phyloP scores from a whole-genome alignment of 2,113 vertebrate species.

The Ptychochromis oligacanthus region DNA sequence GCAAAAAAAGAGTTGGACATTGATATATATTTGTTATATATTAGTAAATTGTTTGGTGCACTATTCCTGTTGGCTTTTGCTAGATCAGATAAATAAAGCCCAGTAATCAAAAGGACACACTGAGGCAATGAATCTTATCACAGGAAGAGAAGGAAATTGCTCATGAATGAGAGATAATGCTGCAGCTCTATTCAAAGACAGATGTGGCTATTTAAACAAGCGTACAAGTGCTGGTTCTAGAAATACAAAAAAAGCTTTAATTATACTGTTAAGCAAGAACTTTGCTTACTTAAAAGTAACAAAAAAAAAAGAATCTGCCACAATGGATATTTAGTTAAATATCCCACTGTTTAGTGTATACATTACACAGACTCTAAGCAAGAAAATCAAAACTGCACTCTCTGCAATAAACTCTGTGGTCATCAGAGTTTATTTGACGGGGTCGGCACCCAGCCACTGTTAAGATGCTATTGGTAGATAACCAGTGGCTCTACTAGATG shows the following conservation, averaged over 20 bases:
- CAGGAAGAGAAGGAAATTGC: slow-evolving; percentile 72
- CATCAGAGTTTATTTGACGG: slow-evolving; percentile 56
- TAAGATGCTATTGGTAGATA: slow-evolving; percentile 58
- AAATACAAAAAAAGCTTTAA: slow-evolving; percentile 30
- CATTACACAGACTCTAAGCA: slow-evolving; percentile 22
- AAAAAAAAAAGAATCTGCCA: neutral
- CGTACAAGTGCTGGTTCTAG: neutral
- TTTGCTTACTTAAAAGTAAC: neutral
- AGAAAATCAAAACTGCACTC: slow-evolving; percentile 34
- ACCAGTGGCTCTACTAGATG: slow-evolving; percentile 26
- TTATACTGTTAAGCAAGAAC: neutral
- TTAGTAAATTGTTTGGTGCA: slow-evolving; percentile 23
- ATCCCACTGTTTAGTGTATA: slow-evolving; percentile 1
- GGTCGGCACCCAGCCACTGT: slow-evolving; percentile 26
- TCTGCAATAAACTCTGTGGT: slow-evolving; percentile 28
- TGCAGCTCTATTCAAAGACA: slow-evolving; percentile 36
- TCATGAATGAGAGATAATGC: slow-evolving; percentile 66
- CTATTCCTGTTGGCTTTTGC: slow-evolving; percentile 45
- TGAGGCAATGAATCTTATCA: slow-evolving; percentile 70
- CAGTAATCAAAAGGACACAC: slow-evolving; percentile 50
- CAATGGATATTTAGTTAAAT: slow-evolving; percentile 2
- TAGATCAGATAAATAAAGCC: slow-evolving; percentile 67
- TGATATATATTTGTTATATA: slow-evolving; percentile 11
- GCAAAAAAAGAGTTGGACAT: slow-evolving; percentile 4
- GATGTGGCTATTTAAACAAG: slow-evolving; percentile 37